Evolutionary conservation across 2,797 vertebrate genomes (phyloP).

Genomic region (Coilia nasus): DNA sequence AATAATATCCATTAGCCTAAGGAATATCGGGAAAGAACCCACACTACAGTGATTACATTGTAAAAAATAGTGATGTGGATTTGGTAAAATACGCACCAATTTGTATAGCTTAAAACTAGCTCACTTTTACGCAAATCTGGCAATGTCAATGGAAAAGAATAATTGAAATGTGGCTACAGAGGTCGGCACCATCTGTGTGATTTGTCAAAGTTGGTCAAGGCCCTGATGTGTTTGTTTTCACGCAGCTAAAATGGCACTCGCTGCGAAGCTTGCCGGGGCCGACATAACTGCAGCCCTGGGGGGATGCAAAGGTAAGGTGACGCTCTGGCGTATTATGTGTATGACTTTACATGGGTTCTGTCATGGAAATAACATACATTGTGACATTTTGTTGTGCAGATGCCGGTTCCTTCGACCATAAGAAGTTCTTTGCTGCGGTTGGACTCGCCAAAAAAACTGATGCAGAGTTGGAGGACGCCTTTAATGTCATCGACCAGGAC

Average conservation of each 20-base stretch:
- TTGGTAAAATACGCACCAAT: neutral
- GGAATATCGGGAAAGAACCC: neutral
- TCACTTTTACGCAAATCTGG: neutral
- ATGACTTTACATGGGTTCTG: neutral
- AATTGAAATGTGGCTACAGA: neutral
- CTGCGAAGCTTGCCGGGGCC: slow-evolving; percentile 74
- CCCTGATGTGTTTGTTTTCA: slow-evolving; percentile 21
- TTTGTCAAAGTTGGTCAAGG: neutral
- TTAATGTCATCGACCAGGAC: slow-evolving; percentile 83
- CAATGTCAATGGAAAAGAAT: neutral
- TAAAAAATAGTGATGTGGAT: neutral
- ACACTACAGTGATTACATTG: neutral
- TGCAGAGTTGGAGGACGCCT: slow-evolving; percentile 77
- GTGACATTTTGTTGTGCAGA: slow-evolving; percentile 64
- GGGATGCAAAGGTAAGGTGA: slow-evolving; percentile 78
- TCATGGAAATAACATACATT: neutral
- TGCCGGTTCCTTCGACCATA: slow-evolving; percentile 78
- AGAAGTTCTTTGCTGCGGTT: slow-evolving; percentile 74
- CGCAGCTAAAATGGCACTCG: slow-evolving; percentile 78
- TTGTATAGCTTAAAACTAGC: neutral
- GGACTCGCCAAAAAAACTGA: slow-evolving; percentile 73
- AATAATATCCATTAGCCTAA: neutral
- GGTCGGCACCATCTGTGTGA: neutral
- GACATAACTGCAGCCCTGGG: slow-evolving; percentile 81
- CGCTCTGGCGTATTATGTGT: neutral